Percentiles rank a stretch among this genome's conserved stretches.
phyloP scores from a whole-genome alignment of 2,113 vertebrate species.

The Leptodactylus fuscus region DNA sequence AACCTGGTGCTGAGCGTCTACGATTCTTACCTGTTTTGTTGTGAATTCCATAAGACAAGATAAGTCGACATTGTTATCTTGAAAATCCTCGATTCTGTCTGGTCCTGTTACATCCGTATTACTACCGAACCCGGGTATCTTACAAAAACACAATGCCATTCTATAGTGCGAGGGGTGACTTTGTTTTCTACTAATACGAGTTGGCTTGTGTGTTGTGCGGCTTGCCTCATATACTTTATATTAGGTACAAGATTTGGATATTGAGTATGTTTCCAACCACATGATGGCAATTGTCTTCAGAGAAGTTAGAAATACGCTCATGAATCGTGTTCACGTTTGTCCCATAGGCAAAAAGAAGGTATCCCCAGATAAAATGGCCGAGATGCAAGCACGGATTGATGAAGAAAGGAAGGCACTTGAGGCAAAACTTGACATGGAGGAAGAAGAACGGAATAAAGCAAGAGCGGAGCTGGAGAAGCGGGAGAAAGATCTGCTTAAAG shows the following conservation, averaged over 20 bases:
- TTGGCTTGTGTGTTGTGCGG: neutral
- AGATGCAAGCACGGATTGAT: slow-evolving; percentile 98
- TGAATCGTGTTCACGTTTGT: neutral
- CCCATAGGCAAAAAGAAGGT: slow-evolving; percentile 93
- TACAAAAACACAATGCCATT: neutral
- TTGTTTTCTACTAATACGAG: neutral
- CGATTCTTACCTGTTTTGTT: neutral
- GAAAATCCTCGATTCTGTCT: neutral
- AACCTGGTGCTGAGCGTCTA: neutral
- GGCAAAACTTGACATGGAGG: slow-evolving; percentile 98
- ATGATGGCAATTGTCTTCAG: neutral
- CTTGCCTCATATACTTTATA: too few species aligned
- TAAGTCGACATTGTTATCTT: neutral
- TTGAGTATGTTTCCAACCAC: neutral
- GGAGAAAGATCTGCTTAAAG: slow-evolving; percentile 97
- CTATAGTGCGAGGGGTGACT: neutral
- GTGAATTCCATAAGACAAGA: neutral
- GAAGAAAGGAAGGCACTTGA: slow-evolving; percentile 96
- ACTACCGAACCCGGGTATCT: neutral
- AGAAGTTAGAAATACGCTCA: too few species aligned
- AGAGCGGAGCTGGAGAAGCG: slow-evolving; percentile 94
- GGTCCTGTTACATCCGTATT: neutral
- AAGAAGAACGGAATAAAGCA: slow-evolving; percentile 98
- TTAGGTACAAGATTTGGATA: too few species aligned
- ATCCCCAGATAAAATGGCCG: slow-evolving; percentile 96